Base-by-base conservation (phyloP, 2,888 invertebrate species). In the Celastrina argiolus region DNA sequence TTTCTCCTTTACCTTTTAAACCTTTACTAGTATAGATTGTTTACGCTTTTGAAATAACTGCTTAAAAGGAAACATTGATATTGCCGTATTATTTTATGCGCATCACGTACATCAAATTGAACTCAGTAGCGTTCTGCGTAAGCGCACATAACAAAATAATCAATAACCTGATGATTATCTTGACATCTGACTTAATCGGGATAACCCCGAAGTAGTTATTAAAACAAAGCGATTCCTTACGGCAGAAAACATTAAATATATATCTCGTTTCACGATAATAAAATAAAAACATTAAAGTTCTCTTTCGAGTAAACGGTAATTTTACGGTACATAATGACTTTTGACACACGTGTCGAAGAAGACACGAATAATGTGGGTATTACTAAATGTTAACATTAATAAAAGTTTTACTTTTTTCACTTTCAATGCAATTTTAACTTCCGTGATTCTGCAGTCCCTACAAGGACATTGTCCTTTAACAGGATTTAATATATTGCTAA, bases 321-420 rank as follows among this genome's bases (percentile, higher is more conserved):
- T 58, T 58, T 58, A 28, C 56, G 14, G 28, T 31, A 31, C 31
- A 58, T 31, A 58, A 28, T 58, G 58, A 58, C 58, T 58, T 58
- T 28, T 58, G 58, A 58, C 58, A 58, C 18, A 58, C 8, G 31
- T 58, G 58, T 58, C 31, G 31, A 58, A 58, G 56, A 31, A 31
- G 58, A 58, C 16, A 31, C 18, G 31, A 58, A 12, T 56, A 28
- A 56, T 26, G 56, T 18, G n/a, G 14, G 28, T 31, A 31, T 56
- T 56, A 56, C 56, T 2, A 6, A 56, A 56, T 28, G 28, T 58
- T 58, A 31, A 31, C 16, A 31, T 58, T 31, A 31, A 58, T 58
- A 58, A 58, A 31, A 31, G 31, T 58, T 58, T 59, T 34, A 18
- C 18, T 16, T 6, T 18, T 59, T 36, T 18, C 10, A 59, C 16